These are phyloP conservation scores for Zoanthus gigantus DNA, from an alignment of 92 coral and sea anemone genomes.

Conservation along the genomic window DNA sequence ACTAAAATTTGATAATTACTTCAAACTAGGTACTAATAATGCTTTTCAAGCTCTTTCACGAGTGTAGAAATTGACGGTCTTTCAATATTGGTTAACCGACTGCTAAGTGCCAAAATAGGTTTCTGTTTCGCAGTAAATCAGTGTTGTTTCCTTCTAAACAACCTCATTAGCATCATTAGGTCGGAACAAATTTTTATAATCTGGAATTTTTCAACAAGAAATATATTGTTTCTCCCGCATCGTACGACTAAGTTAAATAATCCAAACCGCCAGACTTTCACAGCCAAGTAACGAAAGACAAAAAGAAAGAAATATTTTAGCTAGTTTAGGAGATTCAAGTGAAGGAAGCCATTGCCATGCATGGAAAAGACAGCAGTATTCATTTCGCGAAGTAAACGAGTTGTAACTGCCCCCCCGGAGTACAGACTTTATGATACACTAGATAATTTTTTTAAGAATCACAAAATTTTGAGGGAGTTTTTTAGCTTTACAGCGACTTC, in stretches of 20 bases:
- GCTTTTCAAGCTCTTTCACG: not conserved
- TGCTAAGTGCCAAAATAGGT: not conserved
- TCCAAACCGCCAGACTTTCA: not conserved
- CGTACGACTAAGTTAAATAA: not conserved
- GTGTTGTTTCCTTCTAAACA: not conserved
- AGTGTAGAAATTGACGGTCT: not conserved
- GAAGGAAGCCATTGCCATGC: not conserved
- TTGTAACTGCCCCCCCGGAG: not conserved
- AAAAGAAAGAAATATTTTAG: not conserved
- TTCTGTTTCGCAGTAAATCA: not conserved
- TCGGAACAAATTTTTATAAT: not conserved
- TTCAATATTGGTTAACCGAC: constrained; percentile 7
- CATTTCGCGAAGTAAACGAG: not conserved
- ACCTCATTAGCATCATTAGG: not conserved
- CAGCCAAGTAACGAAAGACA: not conserved
- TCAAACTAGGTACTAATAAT: constrained; percentile 2
- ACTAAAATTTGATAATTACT: not conserved
- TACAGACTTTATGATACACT: not conserved
- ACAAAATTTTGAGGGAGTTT: too few relatives aligned
- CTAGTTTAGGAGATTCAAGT: not conserved
- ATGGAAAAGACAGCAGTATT: not conserved
- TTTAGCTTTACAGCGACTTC: too few relatives aligned
- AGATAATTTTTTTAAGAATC: too few relatives aligned
- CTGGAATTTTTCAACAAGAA: not conserved
- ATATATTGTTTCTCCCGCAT: not conserved